phyloP scores from a whole-genome alignment of 2,113 vertebrate genomes.

The Ictalurus furcatus region DNA sequence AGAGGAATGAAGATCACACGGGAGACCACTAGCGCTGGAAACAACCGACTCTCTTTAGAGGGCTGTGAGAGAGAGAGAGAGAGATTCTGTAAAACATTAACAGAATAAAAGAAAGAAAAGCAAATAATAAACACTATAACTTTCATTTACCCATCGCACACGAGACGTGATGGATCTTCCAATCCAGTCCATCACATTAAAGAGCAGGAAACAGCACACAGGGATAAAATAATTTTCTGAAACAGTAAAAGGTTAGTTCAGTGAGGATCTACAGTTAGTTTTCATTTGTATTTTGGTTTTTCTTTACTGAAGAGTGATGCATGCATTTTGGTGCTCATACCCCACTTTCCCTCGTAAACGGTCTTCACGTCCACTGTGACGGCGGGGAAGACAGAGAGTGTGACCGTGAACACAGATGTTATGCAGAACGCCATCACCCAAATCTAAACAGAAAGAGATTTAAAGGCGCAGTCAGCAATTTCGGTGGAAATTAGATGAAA shows the following conservation, averaged over 20 bases:
- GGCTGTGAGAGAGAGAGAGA: constrained; percentile 65
- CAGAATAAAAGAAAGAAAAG: background rate
- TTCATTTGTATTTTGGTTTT: background rate
- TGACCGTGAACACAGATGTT: constrained; percentile 83
- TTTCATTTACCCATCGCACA: constrained; percentile 75
- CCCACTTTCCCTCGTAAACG: constrained; percentile 68
- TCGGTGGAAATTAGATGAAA: background rate
- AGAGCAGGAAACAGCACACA: constrained; percentile 83
- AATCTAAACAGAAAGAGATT: constrained; percentile 66
- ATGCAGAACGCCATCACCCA: constrained; percentile 86
- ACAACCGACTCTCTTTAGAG: constrained; percentile 70
- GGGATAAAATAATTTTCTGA: constrained; percentile 80
- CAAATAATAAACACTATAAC: too few relatives aligned
- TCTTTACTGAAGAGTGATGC: background rate
- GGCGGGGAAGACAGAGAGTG: constrained; percentile 84
- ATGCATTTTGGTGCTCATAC: constrained; percentile 59
- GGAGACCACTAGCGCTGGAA: constrained; percentile 75
- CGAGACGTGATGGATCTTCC: constrained; percentile 78
- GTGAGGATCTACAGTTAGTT: background rate
- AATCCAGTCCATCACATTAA: constrained; percentile 82
- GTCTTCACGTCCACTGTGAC: constrained; percentile 81
- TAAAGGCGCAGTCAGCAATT: background rate
- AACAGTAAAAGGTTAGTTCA: background rate
- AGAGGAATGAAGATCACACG: constrained; percentile 80
- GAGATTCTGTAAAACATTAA: background rate